Conservation (phyloP, 1,140 invertebrate genomes). For the Coboldia fuscipes region DNA sequence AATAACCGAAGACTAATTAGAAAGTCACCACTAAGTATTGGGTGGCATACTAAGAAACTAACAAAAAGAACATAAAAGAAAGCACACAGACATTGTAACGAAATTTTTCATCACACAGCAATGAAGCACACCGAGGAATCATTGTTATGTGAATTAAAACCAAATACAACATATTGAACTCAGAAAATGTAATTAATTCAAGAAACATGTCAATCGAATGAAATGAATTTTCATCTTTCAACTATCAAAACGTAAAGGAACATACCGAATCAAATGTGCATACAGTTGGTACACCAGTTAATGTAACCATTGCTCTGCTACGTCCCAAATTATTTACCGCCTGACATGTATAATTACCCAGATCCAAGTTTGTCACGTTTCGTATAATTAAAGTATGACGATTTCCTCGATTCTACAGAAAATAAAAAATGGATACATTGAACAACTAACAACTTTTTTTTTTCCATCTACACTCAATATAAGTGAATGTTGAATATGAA, state of each 20-base stretch:
- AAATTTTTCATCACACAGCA: background rate
- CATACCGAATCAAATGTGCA: background rate
- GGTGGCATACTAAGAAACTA: constrained; percentile 14
- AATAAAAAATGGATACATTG: no score
- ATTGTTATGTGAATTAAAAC: constrained; percentile 1
- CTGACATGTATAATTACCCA: constrained; percentile 35
- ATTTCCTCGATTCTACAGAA: constrained; percentile 28
- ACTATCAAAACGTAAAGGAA: background rate
- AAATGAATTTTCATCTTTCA: background rate
- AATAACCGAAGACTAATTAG: no score
- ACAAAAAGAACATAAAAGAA: background rate
- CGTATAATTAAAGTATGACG: constrained; percentile 30
- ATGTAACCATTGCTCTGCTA: constrained; percentile 26
- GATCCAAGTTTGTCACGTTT: constrained; percentile 30
- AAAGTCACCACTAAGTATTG: constrained; percentile 26
- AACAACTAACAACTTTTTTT: no score
- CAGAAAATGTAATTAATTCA: background rate
- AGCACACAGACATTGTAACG: background rate
- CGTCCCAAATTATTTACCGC: constrained; percentile 33
- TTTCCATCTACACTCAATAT: no score
- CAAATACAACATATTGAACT: background rate
- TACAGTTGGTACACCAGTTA: constrained; percentile 23
- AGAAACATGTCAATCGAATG: background rate
- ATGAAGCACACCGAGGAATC: background rate
- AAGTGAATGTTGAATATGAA: no score